Base-by-base conservation (phyloP, 2,113 vertebrate genomes). In the Pardalotus punctatus region DNA sequence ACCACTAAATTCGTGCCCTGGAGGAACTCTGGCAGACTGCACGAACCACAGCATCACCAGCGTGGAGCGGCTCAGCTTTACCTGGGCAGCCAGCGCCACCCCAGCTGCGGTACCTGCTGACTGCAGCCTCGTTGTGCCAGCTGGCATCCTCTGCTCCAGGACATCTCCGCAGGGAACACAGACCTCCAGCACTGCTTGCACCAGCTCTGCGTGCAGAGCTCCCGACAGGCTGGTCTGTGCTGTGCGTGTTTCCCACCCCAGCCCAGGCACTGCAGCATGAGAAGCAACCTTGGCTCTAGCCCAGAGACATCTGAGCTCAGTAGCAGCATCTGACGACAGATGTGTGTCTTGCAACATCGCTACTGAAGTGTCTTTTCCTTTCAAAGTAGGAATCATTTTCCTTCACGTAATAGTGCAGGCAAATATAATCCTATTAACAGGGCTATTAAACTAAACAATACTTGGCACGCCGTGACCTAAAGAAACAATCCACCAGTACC, bases 341-440 rank as follows among this genome's bases (percentile, higher is more conserved):
- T 93, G 94, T 57, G 86, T 88, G 80, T 95, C 94, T 97, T 97
- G 96, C 94, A 94, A 96, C 90, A 93, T 95, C 76, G 53, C 85
- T 92, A 89, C 96, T 95, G 94, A 94, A 97, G 92, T 90, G 85
- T 97, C 94, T 96, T 94, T 93, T 95, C 93, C 94, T 95, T 95
- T 88, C 96, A 94, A 94, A 96, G 85, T 3, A 90, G 88, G 88
- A 95, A 93, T 96, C 82, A 11, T 96, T 96, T 96, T 94, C 96
- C 90, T 90, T 61, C 92, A 93, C 82, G 88, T 96, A 97, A 96
- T 27, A 69, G 93, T 40, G 72, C 94, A 94, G 96, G 94, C 93
- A 96, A 88, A 97, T 90, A 94, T 92, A 96, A 94, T 96, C 94
- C 96, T 92, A 95, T 96, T 97, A 95, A 94, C 86, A 78, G 80